These are phyloP conservation scores for Pyrgilauda ruficollis DNA, from an alignment of 2,113 vertebrate species.

Conservation along the genomic window DNA sequence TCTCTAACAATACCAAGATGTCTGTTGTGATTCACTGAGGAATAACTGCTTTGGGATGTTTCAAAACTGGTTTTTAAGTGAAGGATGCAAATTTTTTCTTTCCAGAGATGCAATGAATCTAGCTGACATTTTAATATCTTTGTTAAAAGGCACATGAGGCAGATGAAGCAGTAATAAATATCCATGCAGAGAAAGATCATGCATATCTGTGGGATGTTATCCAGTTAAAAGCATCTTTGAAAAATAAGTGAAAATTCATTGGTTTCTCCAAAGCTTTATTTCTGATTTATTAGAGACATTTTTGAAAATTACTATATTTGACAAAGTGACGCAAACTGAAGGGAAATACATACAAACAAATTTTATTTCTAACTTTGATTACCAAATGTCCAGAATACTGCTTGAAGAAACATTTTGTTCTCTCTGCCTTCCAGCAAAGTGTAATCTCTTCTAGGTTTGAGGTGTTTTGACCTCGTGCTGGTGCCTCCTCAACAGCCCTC, in stretches of 20 bases:
- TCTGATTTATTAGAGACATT: conserved; percentile 55
- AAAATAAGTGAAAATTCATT: conserved; percentile 43
- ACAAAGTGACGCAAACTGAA: conserved; percentile 48
- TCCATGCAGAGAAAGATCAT: conserved; percentile 7
- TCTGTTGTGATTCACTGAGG: background rate
- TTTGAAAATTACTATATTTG: conserved; percentile 55
- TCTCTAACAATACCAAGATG: background rate
- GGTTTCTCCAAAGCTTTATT: conserved; percentile 32
- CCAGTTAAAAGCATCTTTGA: conserved; percentile 35
- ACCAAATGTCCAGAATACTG: conserved; percentile 26
- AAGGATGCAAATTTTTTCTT: conserved; percentile 31
- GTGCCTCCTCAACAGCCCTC: background rate
- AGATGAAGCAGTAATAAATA: conserved; percentile 55
- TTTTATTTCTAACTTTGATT: conserved; percentile 48
- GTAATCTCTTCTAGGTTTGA: conserved; percentile 1
- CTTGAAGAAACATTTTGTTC: conserved; percentile 49
- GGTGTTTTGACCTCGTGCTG: background rate
- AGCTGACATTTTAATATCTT: conserved; percentile 30
- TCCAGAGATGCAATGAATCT: conserved; percentile 23
- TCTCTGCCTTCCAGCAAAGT: conserved; percentile 26
- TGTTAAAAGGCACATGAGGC: conserved; percentile 45
- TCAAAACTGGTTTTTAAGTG: conserved; percentile 37
- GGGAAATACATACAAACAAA: conserved; percentile 43
- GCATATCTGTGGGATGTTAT: conserved; percentile 12
- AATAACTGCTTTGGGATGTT: conserved; percentile 23